phyloP scores from a whole-genome alignment of 2,888 invertebrate species.

The Ochlodes sylvanus region DNA sequence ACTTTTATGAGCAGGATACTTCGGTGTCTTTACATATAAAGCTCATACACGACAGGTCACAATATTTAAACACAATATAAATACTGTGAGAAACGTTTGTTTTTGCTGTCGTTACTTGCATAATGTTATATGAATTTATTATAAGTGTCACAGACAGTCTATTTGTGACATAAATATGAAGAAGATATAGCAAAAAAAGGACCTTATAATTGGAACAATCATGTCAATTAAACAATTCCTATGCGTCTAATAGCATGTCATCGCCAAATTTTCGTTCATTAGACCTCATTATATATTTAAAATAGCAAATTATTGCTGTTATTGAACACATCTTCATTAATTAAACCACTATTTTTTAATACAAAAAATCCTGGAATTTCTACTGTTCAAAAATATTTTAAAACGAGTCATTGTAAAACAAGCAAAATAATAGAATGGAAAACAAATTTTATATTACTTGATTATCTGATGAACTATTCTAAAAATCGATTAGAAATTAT shows the following conservation, averaged over 20 bases:
- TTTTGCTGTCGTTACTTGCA: slow-evolving; percentile 43
- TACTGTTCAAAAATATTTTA: background rate
- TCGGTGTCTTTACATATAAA: background rate
- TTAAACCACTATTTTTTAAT: background rate
- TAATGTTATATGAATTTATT: slow-evolving; percentile 16
- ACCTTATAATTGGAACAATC: slow-evolving; percentile 61
- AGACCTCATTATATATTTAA: slow-evolving; percentile 80
- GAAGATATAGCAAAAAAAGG: slow-evolving; percentile 46
- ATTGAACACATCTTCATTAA: slow-evolving; percentile 20
- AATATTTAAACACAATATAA: background rate
- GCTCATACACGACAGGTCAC: background rate
- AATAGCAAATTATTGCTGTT: slow-evolving; percentile 44
- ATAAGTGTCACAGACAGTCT: slow-evolving; percentile 20
- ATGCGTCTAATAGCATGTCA: slow-evolving; percentile 75
- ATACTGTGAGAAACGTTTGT: background rate
- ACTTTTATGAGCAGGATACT: background rate
- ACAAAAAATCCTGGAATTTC: background rate
- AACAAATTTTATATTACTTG: too few species aligned
- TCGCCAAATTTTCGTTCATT: slow-evolving; percentile 75
- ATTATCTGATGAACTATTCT: too few species aligned
- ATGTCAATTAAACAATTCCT: slow-evolving; percentile 74
- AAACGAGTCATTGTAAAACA: background rate
- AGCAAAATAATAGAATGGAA: background rate
- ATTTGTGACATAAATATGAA: slow-evolving; percentile 41
- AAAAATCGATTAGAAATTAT: too few species aligned